Evolutionary conservation across 2,888 invertebrate species (phyloP).

Genomic region (Aethes cnicana): DNA sequence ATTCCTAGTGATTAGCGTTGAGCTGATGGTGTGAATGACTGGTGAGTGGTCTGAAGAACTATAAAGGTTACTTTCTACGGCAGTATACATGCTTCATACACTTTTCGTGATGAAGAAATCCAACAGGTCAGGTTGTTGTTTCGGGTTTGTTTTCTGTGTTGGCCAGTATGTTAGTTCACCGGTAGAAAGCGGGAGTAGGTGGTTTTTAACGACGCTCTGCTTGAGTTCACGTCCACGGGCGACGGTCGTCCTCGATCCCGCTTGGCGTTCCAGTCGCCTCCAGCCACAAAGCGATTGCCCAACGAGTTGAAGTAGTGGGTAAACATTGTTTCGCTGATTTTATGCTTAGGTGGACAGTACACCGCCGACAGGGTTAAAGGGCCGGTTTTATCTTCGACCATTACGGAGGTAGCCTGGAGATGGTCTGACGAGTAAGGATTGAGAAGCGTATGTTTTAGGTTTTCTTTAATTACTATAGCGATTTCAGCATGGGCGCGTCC

Average conservation of each 20-base stretch:
- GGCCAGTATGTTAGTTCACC: not conserved
- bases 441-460: not conserved
- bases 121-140: not conserved
- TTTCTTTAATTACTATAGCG: not conserved
- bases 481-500: not conserved
- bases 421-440: not conserved
- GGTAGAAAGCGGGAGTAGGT: not conserved
- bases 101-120: not conserved
- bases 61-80: not conserved
- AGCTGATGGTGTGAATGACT: not conserved
- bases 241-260: not conserved
- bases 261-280: not conserved
- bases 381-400: not conserved
- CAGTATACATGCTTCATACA: not conserved
- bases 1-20: too few relatives aligned
- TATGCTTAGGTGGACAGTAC: not conserved
- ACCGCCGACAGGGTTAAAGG: not conserved
- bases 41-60: not conserved
- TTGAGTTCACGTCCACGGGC: not conserved
- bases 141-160: too few relatives aligned
- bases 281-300: not conserved
- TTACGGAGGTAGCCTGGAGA: not conserved
- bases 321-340: not conserved
- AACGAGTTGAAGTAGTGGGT: not conserved
- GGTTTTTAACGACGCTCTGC: not conserved